These are phyloP conservation scores for Gracilinanus agilis DNA, from an alignment of 2,113 vertebrate genomes.

Conservation along the genomic window DNA sequence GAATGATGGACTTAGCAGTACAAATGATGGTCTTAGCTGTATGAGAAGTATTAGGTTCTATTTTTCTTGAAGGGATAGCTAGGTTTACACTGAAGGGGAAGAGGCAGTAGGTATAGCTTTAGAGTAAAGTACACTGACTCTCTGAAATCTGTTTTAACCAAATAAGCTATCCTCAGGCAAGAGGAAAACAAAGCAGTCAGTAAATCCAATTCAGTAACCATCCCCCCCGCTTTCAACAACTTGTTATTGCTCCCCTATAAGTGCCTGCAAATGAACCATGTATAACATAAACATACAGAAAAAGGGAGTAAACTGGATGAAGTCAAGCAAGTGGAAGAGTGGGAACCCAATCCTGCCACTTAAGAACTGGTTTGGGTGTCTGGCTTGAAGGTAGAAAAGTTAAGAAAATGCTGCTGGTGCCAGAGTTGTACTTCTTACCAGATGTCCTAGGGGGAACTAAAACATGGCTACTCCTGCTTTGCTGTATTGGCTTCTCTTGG, in stretches of 20 bases:
- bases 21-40: not conserved
- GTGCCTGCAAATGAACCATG: constrained; percentile 31
- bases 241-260: constrained; percentile 46
- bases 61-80: not conserved
- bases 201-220: constrained; percentile 60
- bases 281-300: constrained; percentile 51
- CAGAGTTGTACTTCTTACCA: not conserved
- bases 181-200: constrained; percentile 34
- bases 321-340: not conserved
- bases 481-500: not conserved
- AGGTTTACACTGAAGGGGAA: not conserved
- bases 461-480: not conserved
- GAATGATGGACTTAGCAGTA: not conserved
- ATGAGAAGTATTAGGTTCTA: not conserved
- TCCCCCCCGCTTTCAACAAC: constrained; percentile 31
- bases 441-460: not conserved
- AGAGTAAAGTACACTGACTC: not conserved
- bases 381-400: not conserved
- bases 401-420: not conserved
- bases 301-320: not conserved
- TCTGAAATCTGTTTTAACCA: constrained; percentile 47
- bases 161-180: constrained; percentile 54
- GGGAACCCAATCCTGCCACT: not conserved
- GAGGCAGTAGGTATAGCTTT: not conserved
- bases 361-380: not conserved